These are phyloP conservation scores for Okamejei kenojei DNA, from an alignment of 2,797 vertebrate species.

Conservation along the genomic window DNA sequence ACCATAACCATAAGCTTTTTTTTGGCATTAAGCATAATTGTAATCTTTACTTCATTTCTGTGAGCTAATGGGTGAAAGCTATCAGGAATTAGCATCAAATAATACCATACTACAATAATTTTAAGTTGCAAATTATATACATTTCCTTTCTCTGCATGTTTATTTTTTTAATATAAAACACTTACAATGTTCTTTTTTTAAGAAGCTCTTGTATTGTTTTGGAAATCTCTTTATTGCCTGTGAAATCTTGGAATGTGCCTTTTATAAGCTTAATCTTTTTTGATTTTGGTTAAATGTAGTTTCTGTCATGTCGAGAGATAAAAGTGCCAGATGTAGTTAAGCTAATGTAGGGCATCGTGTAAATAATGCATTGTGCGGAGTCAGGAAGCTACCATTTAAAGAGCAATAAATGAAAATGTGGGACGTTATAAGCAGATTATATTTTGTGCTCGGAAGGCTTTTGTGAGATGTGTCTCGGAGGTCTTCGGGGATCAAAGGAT, in stretches of 20 bases:
- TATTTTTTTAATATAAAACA: not conserved
- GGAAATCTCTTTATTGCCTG: not conserved
- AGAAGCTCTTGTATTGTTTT: not conserved
- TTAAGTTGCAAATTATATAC: not conserved
- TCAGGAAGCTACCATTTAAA: slow-evolving; percentile 11
- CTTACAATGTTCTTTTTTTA: not conserved
- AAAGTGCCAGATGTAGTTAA: slow-evolving; percentile 19
- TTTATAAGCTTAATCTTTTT: not conserved
- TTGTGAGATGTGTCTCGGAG: not conserved
- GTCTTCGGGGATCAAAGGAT: slow-evolving; percentile 52
- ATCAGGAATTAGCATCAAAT: not conserved
- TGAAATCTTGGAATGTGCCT: not conserved
- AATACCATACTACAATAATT: not conserved
- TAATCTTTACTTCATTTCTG: not conserved
- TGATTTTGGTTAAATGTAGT: not conserved
- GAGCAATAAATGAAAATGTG: slow-evolving; percentile 41
- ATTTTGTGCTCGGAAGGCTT: slow-evolving; percentile 56
- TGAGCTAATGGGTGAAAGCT: not conserved
- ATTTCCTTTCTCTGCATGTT: not conserved
- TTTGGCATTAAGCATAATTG: not conserved
- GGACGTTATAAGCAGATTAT: slow-evolving; percentile 59
- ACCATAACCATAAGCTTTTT: not conserved
- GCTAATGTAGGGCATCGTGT: not conserved
- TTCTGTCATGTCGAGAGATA: slow-evolving; percentile 16
- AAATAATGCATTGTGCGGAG: slow-evolving; percentile 21